Conservation (phyloP, 2,113 vertebrate species). For the Hemiscyllium ocellatum region DNA sequence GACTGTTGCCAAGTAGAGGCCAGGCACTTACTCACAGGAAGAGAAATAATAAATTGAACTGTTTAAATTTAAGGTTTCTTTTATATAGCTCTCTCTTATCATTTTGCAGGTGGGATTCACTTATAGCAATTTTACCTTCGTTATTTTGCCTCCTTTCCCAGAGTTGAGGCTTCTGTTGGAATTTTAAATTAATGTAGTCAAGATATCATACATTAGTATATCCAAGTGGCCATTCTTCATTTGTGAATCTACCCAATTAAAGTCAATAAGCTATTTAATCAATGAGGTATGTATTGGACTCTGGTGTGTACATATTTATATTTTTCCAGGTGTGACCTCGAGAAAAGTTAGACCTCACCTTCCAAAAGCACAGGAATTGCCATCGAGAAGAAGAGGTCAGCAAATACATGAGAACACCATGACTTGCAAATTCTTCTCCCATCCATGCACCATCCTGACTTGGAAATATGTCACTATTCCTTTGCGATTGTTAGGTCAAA, state of each 20-base stretch:
- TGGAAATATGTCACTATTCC: too few species aligned
- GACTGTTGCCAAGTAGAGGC: conserved; percentile 11
- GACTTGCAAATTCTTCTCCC: too few species aligned
- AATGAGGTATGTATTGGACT: neutral
- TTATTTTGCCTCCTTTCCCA: neutral
- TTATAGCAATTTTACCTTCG: neutral
- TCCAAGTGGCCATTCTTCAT: neutral
- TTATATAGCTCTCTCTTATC: neutral
- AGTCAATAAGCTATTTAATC: neutral
- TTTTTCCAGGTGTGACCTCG: too few species aligned
- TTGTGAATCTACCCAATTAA: neutral
- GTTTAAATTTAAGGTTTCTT: neutral
- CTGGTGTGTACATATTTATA: too few species aligned
- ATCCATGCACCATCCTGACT: too few species aligned
- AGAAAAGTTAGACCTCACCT: too few species aligned
- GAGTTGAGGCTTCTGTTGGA: neutral
- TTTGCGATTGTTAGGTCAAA: too few species aligned
- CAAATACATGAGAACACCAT: too few species aligned
- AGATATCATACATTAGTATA: neutral
- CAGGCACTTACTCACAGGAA: conserved; percentile 1
- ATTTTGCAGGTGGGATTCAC: neutral
- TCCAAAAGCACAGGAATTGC: too few species aligned
- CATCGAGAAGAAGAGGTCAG: too few species aligned
- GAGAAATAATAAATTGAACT: conserved; percentile 25
- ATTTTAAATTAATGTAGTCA: neutral